A percentile compares a stretch with the other conserved stretches of the same genome.
These are phyloP conservation scores for Hofmannophila pseudospretella DNA, from an alignment of 2,888 invertebrate genomes.

Conservation along the genomic window DNA sequence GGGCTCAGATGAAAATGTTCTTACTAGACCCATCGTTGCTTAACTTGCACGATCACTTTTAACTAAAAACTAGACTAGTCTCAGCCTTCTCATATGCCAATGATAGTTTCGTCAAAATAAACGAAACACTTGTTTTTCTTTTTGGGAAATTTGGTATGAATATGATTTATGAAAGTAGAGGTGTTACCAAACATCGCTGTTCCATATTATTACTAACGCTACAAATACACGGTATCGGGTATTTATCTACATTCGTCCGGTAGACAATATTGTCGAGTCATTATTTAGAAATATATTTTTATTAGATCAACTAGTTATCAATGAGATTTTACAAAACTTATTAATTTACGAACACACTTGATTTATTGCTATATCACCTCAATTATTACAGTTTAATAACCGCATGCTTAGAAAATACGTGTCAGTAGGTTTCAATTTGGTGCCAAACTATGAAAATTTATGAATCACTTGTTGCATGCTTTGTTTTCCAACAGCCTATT, in stretches of 20 bases:
- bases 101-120: too few species aligned
- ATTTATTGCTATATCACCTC: conserved; percentile 10
- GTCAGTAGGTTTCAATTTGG: background rate
- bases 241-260: conserved; percentile 32
- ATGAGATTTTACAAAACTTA: conserved; percentile 25
- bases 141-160: background rate
- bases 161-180: conserved; percentile 5
- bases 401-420: conserved; percentile 38
- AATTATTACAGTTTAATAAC: conserved; percentile 39
- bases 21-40: too few species aligned
- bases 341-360: too few species aligned
- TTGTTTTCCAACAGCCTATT: conserved; percentile 14
- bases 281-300: conserved; percentile 31
- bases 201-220: conserved; percentile 50
- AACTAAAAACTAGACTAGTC: too few species aligned
- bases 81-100: too few species aligned
- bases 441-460: conserved; percentile 3
- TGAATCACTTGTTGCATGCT: conserved; percentile 18
- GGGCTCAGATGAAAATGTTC: too few species aligned
- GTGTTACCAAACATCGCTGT: conserved; percentile 43
- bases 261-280: conserved; percentile 40
- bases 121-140: background rate
- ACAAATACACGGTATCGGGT: conserved; percentile 58
- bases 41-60: too few species aligned
- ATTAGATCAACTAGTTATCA: conserved; percentile 25